Base-by-base conservation (phyloP, 2,797 vertebrate species). In the Galago senegalensis region DNA sequence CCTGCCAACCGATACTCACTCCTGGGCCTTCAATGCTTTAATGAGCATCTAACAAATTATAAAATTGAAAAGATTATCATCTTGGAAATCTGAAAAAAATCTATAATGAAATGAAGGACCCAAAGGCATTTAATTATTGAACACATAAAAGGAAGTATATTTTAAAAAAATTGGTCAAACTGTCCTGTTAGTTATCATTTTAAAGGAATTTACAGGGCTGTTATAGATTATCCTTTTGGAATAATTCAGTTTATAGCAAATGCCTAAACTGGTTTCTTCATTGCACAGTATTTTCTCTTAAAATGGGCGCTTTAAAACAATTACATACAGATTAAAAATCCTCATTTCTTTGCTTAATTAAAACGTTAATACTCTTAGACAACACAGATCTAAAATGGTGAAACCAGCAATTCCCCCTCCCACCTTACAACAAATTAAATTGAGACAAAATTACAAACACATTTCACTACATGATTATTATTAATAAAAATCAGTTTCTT, bases 111-210 rank as follows among this genome's bases (percentile, higher is more conserved):
- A 99, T 98, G 99, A 99, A 99, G 98, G 98, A 99, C 98, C 98
- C 98, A 98, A 98, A 99, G 98, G 96, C 98, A 98, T 98, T 98
- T 95, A 98, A 98, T 99, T 98, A 98, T 99, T 99, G 99, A 99
- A 99, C 99, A 99, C 99, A 99, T 99, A 99, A 99, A 99, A 99
- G 99, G 99, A 99, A 99, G 99, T 99, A 99, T 99, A 99, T 99
- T 99, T 99, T 98, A 99, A 99, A 99, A 98, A 99, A 99, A 99
- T 99, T 99, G 99, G 99, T 99, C 99, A 99, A 99, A 99, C 98
- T 99, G 98, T 99, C 99, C 98, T 99, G 98, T 99, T 99, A 99
- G 98, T 98, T 99, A 98, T 98, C 98, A 98, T 98, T 99, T 99
- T 98, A 99, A 99, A 99, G 99, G 99, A 99, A 99, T 99, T 99